A percentile compares a stretch with the other conserved stretches of the same genome.
Evolutionary conservation across 2,888 invertebrate genomes (phyloP).

Genomic region (Allygus modestus): DNA sequence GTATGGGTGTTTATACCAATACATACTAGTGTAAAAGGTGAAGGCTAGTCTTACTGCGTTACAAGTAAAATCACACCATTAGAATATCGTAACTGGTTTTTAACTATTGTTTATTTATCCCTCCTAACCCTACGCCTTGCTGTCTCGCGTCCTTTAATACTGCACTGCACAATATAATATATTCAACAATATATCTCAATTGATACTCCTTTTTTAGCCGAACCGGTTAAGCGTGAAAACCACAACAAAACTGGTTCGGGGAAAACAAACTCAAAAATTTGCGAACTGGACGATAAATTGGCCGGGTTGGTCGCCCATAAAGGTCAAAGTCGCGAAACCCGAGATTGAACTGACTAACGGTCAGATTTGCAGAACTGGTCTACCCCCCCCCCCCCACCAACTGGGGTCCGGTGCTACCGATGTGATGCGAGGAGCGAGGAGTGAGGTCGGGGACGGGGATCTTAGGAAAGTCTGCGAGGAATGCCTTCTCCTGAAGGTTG

Average conservation of each 20-base stretch:
- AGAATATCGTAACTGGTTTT: too few relatives aligned
- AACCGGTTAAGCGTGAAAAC: background rate
- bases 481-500: constrained; percentile 16
- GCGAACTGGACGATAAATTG: constrained; percentile 37
- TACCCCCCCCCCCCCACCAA: background rate
- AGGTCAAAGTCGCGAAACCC: constrained; percentile 42
- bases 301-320: constrained; percentile 33
- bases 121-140: too few relatives aligned
- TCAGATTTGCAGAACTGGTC: constrained; percentile 45
- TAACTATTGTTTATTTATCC: too few relatives aligned
- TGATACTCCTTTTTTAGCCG: background rate
- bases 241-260: constrained; percentile 35
- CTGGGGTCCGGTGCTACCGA: background rate
- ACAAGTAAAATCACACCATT: too few relatives aligned
- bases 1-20: too few relatives aligned
- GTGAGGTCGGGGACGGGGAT: background rate
- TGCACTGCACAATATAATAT: background rate
- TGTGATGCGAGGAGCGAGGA: background rate
- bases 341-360: constrained; percentile 33
- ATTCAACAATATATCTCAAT: constrained; percentile 10
- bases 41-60: too few relatives aligned
- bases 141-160: background rate
- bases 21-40: too few relatives aligned
- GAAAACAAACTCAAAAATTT: constrained; percentile 43
- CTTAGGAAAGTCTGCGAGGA: background rate